Evolutionary conservation across 2,888 invertebrate species (phyloP), one percentile per base, ranked within the genome.

Genomic region (Oxystoma pomonae): DNA sequence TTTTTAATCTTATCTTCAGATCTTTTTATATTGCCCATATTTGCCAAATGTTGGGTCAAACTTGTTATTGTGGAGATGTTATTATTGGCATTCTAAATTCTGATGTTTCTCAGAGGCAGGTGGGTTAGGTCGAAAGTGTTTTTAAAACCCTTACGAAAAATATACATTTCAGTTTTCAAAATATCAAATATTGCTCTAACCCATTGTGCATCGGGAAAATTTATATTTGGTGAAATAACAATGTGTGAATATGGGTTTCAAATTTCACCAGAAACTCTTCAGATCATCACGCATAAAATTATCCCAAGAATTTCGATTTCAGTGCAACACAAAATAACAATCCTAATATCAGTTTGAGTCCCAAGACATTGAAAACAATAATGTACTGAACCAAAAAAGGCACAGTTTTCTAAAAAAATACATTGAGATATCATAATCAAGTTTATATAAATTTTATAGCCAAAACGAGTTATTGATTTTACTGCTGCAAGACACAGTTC

Each of bases 11-110:
- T 53, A 53, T 53, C 53, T 53, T 3, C 5, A 3, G 12, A 35
- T 35, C 35, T 35, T 19, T 53, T 19, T 17, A 53, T 53, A 16
- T 53, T 53, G 53, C 53, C 51, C 50, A 50, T 65, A 62, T 59
- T 62, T 62, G 55, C 65, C 62, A 62, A 65, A 65, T 62, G 65
- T 65, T 65, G 57, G 62, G 35, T 18, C 59, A 65, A 62, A 62
- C 50, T 18, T 59, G 52, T 62, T 59, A 3, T 35, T 12, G 12
- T 12, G 12, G 35, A 35, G 35, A 7, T 35, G 35, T 35, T 35
- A 35, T 35, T 35, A 35, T 35, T 35, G 35, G 35, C 35, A 35
- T 35, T 35, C 35, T 35, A 35, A 35, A 35, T 35, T 3, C 35
- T 35, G 35, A 35, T 35, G 35, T 12, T 7, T 12, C 53, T 9